A percentile compares a stretch with the other conserved stretches of the same genome.
phyloP scores from a whole-genome alignment of 2,113 vertebrate species.

The Lonchura striata region DNA sequence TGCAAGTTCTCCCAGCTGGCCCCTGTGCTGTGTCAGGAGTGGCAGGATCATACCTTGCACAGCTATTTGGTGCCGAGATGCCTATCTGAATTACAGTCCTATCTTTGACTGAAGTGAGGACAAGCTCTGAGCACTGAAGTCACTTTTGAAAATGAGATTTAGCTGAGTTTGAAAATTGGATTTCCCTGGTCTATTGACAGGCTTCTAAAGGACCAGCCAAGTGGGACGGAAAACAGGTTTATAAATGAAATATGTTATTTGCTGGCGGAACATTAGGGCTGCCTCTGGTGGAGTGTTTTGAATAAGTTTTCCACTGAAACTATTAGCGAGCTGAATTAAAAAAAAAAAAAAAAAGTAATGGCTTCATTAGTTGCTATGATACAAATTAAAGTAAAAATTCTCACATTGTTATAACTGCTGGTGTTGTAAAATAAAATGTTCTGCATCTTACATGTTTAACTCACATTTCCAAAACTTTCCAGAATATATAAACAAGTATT shows the following conservation, averaged over 20 bases:
- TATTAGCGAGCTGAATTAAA: constrained; percentile 6
- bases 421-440: neutral
- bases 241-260: constrained; percentile 45
- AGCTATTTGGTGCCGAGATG: neutral
- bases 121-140: constrained; percentile 8
- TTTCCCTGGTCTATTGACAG: constrained; percentile 26
- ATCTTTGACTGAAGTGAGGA: constrained; percentile 5
- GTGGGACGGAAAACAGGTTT: neutral
- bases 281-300: constrained; percentile 19
- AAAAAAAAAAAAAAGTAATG: neutral
- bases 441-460: constrained; percentile 50
- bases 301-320: constrained; percentile 33
- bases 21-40: neutral
- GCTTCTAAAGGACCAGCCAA: constrained; percentile 21
- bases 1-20: neutral
- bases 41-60: neutral
- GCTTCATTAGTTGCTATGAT: constrained; percentile 48
- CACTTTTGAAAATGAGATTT: constrained; percentile 39
- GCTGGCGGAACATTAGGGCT: neutral
- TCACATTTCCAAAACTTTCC: constrained; percentile 4
- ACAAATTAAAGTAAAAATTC: constrained; percentile 40
- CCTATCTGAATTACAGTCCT: neutral
- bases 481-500: neutral
- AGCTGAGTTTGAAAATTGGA: neutral
- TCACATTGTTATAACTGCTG: neutral